Evolutionary conservation across 2,797 vertebrate species (phyloP), one percentile per base, ranked within the genome.

Genomic region (Cichlasoma orientale): DNA sequence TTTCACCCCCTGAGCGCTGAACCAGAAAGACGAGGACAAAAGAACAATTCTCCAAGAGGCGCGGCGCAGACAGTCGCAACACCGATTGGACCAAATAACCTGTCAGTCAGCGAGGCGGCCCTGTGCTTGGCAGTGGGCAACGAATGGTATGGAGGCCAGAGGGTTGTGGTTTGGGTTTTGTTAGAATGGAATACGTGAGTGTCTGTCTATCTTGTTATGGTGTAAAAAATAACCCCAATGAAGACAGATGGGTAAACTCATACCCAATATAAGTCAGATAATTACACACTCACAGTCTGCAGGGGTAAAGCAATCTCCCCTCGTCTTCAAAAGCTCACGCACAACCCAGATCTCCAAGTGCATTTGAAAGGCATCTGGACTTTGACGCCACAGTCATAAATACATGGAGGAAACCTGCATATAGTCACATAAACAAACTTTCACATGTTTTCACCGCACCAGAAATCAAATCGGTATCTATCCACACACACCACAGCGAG

Each of bases 1-100:
- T 94, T 94, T 92, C 94, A 90, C 72, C 87, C 89, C 74, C 69
- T 70, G 84, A 92, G 91, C 85, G 23, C 80, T 90, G 86, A 91
- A 92, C 86, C 88, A 91, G 88, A 85, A 68, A 86, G 85, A 84
- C 25, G 50, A 79, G 88, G 87, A 94, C 91, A 92, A 92, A 89
- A 92, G 89, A 92, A 82, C 81, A 86, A 89, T 91, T 92, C 92
- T 93, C 61, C 9, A 11, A 79, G 74, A 93, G 92, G 91, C 85
- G 87, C 55, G 2, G 77, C 13, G 41, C 82, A 88, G 82, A 93
- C 86, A 89, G 87, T 80, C 68, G 19, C 73, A 38, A 89, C 86
- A 87, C 82, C 63, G 81, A 93, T 91, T 92, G 91, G 92, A 82
- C 88, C 78, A 82, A 92, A 90, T 87, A 82, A 84, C 78, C 80